These are phyloP conservation scores for Nomada flava DNA, from an alignment of 2,888 invertebrate genomes.

Conservation along the genomic window DNA sequence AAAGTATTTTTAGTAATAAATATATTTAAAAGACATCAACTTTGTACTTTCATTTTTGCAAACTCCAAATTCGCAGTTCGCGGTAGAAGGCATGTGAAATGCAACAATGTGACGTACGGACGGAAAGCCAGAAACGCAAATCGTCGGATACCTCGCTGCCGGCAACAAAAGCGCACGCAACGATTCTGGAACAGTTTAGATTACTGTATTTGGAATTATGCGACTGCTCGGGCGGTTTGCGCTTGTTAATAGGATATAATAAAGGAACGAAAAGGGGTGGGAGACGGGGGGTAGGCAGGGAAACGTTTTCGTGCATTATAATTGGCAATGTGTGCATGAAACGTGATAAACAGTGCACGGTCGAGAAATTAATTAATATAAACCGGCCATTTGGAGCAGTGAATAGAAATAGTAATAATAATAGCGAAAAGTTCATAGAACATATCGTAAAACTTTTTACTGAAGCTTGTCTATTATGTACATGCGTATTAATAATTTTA, in stretches of 20 bases:
- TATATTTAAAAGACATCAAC: no score
- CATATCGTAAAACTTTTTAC: no score
- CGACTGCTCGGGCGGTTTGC: not conserved
- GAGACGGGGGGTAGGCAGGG: not conserved
- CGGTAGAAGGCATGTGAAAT: not conserved
- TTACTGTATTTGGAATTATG: constrained; percentile 25
- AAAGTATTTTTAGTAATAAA: no score
- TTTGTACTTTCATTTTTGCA: no score
- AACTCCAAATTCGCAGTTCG: no score
- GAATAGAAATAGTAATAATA: not conserved
- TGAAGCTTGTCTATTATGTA: no score
- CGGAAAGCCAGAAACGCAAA: not conserved
- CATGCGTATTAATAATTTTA: no score
- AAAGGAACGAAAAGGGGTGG: not conserved
- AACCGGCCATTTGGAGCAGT: not conserved
- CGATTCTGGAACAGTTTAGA: constrained; percentile 22
- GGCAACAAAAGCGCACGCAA: constrained; percentile 20
- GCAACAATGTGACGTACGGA: not conserved
- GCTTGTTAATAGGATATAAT: constrained; percentile 23
- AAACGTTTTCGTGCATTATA: constrained; percentile 20
- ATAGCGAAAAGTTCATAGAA: not conserved
- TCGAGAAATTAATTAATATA: constrained; percentile 15
- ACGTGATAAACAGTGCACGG: constrained; percentile 1
- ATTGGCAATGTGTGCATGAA: constrained; percentile 16
- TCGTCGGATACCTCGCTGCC: not conserved